Conservation (phyloP, 1,140 invertebrate species). For the Cotesia chilonis region DNA sequence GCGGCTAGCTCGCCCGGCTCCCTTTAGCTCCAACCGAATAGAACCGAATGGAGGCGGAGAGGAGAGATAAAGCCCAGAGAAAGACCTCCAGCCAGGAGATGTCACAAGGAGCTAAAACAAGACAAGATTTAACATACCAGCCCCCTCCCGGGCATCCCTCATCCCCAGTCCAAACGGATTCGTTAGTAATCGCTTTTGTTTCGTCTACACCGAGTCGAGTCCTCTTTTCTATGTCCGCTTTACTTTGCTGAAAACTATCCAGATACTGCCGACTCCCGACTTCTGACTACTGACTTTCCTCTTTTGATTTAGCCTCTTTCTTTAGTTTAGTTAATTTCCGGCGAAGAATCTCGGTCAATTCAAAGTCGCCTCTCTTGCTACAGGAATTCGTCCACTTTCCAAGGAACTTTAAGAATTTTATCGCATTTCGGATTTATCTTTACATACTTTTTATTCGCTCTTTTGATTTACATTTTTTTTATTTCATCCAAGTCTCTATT, state of each 20-base stretch:
- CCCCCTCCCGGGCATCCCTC: not conserved
- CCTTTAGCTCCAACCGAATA: not conserved
- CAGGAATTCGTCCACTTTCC: constrained; percentile 28
- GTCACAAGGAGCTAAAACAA: too few species aligned
- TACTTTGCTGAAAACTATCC: constrained; percentile 9
- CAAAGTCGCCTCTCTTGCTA: not conserved
- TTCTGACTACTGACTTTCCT: not conserved
- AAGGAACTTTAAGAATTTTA: constrained; percentile 26
- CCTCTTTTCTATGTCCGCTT: constrained; percentile 1
- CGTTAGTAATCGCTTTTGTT: constrained; percentile 39
- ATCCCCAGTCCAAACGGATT: constrained; percentile 25
- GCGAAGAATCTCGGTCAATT: constrained; percentile 41
- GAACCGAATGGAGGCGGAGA: not conserved
- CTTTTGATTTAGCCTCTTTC: constrained; percentile 3
- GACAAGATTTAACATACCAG: too few species aligned
- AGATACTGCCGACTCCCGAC: not conserved
- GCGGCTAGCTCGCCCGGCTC: not conserved
- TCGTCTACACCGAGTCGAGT: not conserved
- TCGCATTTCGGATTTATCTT: constrained; percentile 19
- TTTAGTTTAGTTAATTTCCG: constrained; percentile 41
- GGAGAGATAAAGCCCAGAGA: not conserved
- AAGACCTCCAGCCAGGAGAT: too few species aligned
- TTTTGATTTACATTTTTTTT: not conserved
- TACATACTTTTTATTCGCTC: not conserved
- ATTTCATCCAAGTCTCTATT: too few species aligned